A percentile compares a stretch with the other conserved stretches of the same genome.
Conservation (phyloP, 2,797 vertebrate species). For the Ispidina picta region DNA sequence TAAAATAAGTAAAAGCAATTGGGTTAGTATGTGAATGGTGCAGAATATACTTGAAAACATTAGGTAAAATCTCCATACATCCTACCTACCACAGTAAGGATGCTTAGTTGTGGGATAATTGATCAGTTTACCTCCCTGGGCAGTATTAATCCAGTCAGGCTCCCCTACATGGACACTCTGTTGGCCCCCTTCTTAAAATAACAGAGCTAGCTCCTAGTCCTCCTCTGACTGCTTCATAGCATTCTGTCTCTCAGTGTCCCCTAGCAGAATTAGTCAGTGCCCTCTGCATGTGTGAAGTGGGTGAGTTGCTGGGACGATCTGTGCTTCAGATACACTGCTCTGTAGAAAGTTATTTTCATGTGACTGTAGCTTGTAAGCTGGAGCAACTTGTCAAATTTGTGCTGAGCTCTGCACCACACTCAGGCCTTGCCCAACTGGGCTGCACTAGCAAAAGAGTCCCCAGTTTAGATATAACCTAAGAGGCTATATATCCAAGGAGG, state of each 20-base stretch:
- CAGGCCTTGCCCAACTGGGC: not conserved
- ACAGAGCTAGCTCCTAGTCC: not conserved
- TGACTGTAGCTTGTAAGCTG: not conserved
- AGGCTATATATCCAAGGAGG: not conserved
- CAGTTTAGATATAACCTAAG: not conserved
- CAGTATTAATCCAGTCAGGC: not conserved
- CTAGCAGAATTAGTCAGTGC: not conserved
- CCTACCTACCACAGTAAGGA: not conserved
- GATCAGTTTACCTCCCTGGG: not conserved
- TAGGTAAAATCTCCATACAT: not conserved
- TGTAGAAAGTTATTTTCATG: not conserved
- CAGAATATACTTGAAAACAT: not conserved
- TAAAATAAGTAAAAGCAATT: not conserved
- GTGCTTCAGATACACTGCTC: not conserved
- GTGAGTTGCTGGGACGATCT: not conserved
- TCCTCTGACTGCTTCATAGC: accelerated
- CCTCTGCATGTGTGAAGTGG: not conserved
- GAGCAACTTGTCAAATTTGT: not conserved
- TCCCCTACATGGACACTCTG: not conserved
- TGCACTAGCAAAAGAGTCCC: not conserved
- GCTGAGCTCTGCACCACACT: not conserved
- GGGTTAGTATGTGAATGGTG: not conserved
- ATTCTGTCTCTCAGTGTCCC: not conserved
- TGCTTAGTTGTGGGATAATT: not conserved
- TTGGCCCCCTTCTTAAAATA: not conserved